phyloP scores from a whole-genome alignment of 1,140 invertebrate genomes.

The Lepidostoma basale region DNA sequence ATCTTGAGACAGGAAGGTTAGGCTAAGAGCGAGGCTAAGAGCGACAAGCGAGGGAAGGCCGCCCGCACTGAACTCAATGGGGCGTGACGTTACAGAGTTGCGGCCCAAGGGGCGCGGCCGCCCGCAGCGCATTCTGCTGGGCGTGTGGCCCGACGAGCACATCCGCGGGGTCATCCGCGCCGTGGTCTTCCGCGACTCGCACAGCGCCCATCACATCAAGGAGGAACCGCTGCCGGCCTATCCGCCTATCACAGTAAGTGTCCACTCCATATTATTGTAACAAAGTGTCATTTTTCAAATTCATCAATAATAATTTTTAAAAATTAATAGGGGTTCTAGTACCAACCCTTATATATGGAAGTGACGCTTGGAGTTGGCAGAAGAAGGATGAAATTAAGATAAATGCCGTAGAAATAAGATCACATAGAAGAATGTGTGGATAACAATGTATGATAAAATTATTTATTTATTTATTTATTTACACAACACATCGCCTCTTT shows the following conservation, averaged over 20 bases:
- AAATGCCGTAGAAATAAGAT: too few relatives aligned
- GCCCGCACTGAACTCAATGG: not conserved
- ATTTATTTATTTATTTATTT: too few relatives aligned
- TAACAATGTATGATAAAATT: too few relatives aligned
- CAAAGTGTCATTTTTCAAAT: not conserved
- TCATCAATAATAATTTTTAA: not conserved
- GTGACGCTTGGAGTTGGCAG: too few relatives aligned
- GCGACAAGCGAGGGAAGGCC: too few relatives aligned
- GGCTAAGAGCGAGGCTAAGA: too few relatives aligned
- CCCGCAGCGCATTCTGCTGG: slow-evolving; percentile 86
- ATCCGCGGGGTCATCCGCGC: slow-evolving; percentile 88
- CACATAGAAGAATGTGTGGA: too few relatives aligned
- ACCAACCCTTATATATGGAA: too few relatives aligned
- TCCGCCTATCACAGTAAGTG: slow-evolving; percentile 58
- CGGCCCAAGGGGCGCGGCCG: slow-evolving; percentile 87
- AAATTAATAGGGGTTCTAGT: too few relatives aligned
- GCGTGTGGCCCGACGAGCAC: slow-evolving; percentile 91
- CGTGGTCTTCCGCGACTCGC: slow-evolving; percentile 85
- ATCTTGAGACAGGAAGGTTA: too few relatives aligned
- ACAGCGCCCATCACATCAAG: slow-evolving; percentile 73
- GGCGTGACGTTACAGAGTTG: slow-evolving; percentile 69
- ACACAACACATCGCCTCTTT: too few relatives aligned
- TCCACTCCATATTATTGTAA: slow-evolving; percentile 44
- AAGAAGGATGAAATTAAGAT: too few relatives aligned
- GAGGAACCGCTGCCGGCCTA: slow-evolving; percentile 68